These are phyloP conservation scores for Phania funesta DNA, from an alignment of 2,888 invertebrate genomes.

Conservation along the genomic window DNA sequence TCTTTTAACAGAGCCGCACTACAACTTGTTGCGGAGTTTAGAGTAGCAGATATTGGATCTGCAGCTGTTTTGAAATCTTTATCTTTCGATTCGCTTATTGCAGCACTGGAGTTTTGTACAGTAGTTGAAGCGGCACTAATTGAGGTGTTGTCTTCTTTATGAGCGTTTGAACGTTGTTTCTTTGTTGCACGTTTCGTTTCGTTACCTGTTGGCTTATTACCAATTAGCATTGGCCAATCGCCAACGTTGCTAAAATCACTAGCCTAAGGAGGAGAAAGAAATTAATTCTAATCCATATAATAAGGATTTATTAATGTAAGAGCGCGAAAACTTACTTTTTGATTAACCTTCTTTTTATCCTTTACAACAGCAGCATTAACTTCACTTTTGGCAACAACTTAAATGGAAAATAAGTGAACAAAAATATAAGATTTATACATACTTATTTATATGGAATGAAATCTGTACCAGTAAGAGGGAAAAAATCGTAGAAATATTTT, in stretches of 20 bases:
- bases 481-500: too few species aligned
- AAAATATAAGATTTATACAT: background rate
- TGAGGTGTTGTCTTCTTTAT: conserved; percentile 56
- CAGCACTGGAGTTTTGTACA: conserved; percentile 1
- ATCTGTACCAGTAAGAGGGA: too few species aligned
- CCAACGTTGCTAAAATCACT: conserved; percentile 93
- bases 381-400: conserved; percentile 73
- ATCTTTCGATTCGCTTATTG: conserved; percentile 50
- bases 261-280: conserved; percentile 82
- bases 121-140: conserved; percentile 30
- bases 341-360: conserved; percentile 82
- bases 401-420: conserved; percentile 43
- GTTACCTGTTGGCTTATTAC: conserved; percentile 82
- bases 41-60: conserved; percentile 15
- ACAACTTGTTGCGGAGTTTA: conserved; percentile 33
- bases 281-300: background rate
- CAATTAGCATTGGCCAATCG: conserved; percentile 93
- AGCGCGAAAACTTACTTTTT: conserved; percentile 81
- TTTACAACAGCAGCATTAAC: conserved; percentile 81
- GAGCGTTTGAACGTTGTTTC: conserved; percentile 71
- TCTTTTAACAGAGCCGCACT: conserved; percentile 55
- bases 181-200: conserved; percentile 77
- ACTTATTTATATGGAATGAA: too few species aligned
- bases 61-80: background rate
- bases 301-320: background rate